A percentile compares a stretch with the other conserved stretches of the same genome.
phyloP scores from a whole-genome alignment of 2,888 invertebrate species.

The Ormyrus thymus region DNA sequence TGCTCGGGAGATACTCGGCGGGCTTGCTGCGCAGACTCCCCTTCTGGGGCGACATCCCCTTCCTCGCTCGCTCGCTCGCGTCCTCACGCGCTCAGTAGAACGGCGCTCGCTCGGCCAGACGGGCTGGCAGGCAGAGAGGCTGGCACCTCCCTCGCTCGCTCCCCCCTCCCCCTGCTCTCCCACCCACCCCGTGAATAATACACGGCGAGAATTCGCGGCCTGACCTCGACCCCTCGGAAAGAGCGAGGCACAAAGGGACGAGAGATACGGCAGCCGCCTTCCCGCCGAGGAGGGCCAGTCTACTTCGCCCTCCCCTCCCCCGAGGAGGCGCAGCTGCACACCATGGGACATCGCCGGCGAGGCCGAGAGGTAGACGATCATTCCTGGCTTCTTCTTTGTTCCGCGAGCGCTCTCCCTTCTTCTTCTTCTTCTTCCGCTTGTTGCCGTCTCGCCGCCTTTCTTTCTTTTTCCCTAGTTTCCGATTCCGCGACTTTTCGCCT shows the following conservation, averaged over 20 bases:
- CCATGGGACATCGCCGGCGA: no score
- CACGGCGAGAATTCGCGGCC: slow-evolving; percentile 42
- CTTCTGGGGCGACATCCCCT: no score
- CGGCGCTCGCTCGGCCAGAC: slow-evolving; percentile 28
- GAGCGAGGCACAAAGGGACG: not conserved
- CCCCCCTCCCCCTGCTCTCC: not conserved
- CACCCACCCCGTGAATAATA: slow-evolving; percentile 37
- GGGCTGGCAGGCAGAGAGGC: not conserved
- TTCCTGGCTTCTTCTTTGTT: not conserved
- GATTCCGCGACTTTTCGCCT: no score
- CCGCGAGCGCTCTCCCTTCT: not conserved
- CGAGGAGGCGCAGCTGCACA: not conserved
- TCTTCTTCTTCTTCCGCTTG: no score
- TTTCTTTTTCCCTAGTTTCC: no score
- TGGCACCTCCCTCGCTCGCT: not conserved
- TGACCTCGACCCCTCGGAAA: slow-evolving; percentile 47
- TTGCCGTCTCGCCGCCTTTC: no score
- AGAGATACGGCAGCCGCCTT: slow-evolving; percentile 3
- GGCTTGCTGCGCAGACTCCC: no score
- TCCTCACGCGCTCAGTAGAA: slow-evolving; percentile 25
- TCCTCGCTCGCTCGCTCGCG: no score
- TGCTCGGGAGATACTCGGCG: no score
- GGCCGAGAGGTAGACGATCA: no score
- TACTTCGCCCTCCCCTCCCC: not conserved
- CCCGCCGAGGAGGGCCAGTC: not conserved